Conservation (phyloP, 2,113 vertebrate species). For the Chaenogobius annularis region DNA sequence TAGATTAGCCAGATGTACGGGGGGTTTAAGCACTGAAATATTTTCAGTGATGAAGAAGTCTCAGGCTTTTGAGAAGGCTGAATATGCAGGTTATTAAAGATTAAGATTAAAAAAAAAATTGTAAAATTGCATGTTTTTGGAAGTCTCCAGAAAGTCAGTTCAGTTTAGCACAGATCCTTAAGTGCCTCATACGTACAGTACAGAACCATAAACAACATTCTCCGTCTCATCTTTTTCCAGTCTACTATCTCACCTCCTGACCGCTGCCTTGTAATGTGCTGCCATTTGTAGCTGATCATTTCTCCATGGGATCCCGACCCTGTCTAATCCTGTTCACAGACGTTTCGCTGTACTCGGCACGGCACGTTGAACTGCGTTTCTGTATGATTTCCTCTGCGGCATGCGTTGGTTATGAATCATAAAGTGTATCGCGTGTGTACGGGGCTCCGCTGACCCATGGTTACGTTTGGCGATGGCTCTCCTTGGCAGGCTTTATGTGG, state of each 20-base stretch:
- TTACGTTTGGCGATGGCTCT: slow-evolving; percentile 57
- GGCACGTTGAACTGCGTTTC: slow-evolving; percentile 20
- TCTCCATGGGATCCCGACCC: not conserved
- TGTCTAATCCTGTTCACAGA: slow-evolving; percentile 11
- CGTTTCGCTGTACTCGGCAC: not conserved
- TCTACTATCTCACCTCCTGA: not conserved
- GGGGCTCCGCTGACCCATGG: slow-evolving; percentile 34
- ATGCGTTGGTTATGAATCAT: slow-evolving; percentile 36
- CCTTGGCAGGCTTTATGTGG: slow-evolving; percentile 54
- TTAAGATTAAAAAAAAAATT: no score
- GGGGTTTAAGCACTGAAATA: no score
- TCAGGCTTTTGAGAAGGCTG: no score
- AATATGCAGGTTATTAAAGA: no score
- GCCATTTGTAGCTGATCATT: slow-evolving; percentile 8
- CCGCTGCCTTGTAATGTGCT: not conserved
- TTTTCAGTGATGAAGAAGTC: no score
- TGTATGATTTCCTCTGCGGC: slow-evolving; percentile 39
- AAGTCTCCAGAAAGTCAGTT: no score
- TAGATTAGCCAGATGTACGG: no score
- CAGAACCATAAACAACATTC: not conserved
- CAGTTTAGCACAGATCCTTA: not conserved
- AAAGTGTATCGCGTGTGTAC: slow-evolving; percentile 20
- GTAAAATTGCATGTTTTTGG: no score
- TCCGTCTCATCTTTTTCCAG: not conserved
- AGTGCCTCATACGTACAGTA: not conserved